Base-by-base conservation (phyloP, 2,797 vertebrate genomes). In the Petrocephalus sullivani region DNA sequence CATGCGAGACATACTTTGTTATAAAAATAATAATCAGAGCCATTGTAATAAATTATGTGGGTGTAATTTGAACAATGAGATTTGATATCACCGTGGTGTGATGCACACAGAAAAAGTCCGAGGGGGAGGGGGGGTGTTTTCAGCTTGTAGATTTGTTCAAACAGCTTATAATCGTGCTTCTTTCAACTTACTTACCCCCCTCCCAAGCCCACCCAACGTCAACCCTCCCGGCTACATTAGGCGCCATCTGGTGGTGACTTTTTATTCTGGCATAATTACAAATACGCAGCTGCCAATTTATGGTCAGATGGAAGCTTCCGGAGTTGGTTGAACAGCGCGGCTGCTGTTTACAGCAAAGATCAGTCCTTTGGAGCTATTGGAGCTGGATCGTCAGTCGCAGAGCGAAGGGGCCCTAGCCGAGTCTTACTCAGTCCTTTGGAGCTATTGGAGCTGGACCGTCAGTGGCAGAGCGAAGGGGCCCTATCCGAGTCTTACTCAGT, bases 241-340 rank as follows among this genome's bases (percentile, higher is more conserved):
- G 8, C 81, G 49, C 71, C 85, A 88, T 88, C 89, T 88, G 87
- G 64, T 87, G 78, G 71, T 87, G 51, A 60, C 58, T 85, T 88
- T 83, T 58, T 64, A 88, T 37, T 78, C 67, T 64, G 82, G 53
- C 28, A 9, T 87, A 88, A 90, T 89, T 89, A 89, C 86, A 86
- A 87, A 81, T 85, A 54, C 14, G 87, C 88, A 87, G 53, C 87
- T 71, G 10, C 83, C 88, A 75, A 89, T 87, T 89, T 78, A 90
- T 89, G 67, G 89, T 51, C 85, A 89, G 49, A 41, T n/a, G 14
- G 81, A 67, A 46, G 85, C 67, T 49, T 49, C 88, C 21, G 19
- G 88, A 81, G 54, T 37, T 37, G 85, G 81, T 37, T 16, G 16
- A 56, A 88, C 16, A 14, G 37, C 46, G 10, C 3, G 46, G 19